These are phyloP conservation scores for Chrysodeixis includens DNA, from an alignment of 2,888 invertebrate genomes.

Conservation along the genomic window DNA sequence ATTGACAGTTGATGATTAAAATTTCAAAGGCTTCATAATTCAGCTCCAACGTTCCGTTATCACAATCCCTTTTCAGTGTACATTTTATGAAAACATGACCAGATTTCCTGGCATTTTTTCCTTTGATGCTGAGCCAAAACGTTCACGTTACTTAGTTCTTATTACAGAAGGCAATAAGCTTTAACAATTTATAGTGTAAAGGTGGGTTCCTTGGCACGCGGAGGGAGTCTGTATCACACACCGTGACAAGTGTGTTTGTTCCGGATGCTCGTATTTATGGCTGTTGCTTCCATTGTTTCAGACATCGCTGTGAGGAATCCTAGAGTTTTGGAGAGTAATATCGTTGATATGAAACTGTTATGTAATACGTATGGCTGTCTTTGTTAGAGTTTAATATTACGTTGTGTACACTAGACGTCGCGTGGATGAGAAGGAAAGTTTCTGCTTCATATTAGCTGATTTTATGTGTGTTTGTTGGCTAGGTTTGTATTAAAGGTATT, in stretches of 20 bases:
- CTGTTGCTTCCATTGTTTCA: constrained; percentile 39
- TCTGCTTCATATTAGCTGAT: background rate
- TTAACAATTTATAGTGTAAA: constrained; percentile 46
- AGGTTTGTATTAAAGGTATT: background rate
- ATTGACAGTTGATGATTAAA: constrained; percentile 10
- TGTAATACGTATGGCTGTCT: constrained; percentile 4
- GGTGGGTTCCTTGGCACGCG: constrained; percentile 52
- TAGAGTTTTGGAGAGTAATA: constrained; percentile 15
- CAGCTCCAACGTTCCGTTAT: constrained; percentile 12
- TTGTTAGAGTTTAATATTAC: constrained; percentile 3
- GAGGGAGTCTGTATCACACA: constrained; percentile 36
- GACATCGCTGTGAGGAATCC: constrained; percentile 28
- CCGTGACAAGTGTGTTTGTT: constrained; percentile 59
- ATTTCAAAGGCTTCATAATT: constrained; percentile 20
- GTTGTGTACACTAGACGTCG: background rate
- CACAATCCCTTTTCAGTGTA: constrained; percentile 13
- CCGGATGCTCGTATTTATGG: constrained; percentile 58
- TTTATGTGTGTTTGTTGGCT: background rate
- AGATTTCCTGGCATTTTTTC: constrained; percentile 16
- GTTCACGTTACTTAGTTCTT: constrained; percentile 38
- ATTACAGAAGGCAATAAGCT: constrained; percentile 54
- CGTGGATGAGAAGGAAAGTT: constrained; percentile 3
- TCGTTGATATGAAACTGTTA: constrained; percentile 18
- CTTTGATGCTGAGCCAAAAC: constrained; percentile 52
- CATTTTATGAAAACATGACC: constrained; percentile 11